phyloP scores from a whole-genome alignment of 37 sponge, comb jelly and placozoan genomes.

The Aplysina aerophoba region DNA sequence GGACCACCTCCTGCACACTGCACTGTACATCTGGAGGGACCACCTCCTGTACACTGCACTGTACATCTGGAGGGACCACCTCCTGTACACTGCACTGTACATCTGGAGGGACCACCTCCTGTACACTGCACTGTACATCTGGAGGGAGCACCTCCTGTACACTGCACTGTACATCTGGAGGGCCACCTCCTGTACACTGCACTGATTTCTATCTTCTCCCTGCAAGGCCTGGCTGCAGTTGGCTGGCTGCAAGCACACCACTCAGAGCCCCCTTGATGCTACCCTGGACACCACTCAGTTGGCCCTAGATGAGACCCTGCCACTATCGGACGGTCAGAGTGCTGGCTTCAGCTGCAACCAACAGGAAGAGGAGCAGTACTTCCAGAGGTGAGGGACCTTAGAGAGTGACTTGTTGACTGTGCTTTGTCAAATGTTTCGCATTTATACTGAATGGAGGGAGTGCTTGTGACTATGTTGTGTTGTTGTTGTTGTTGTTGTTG shows the following conservation, averaged over 20 bases:
- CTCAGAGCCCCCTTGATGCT: neutral
- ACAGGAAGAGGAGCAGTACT: neutral
- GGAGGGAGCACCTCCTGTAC: too few species aligned
- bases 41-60: too few species aligned
- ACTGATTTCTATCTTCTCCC: too few species aligned
- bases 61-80: too few species aligned
- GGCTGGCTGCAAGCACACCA: neutral
- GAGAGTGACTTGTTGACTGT: neutral
- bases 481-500: neutral
- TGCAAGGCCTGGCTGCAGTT: neutral
- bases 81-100: too few species aligned
- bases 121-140: too few species aligned
- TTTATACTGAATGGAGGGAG: neutral
- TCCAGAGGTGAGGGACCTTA: neutral
- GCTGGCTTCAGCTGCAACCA: neutral
- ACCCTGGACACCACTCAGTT: slow-evolving; percentile 26
- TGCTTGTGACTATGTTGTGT: slow-evolving; percentile 46
- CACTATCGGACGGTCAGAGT: neutral
- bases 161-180: too few species aligned
- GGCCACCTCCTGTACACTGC: too few species aligned
- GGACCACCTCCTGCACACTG: too few species aligned
- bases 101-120: too few species aligned
- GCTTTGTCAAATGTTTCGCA: slow-evolving; percentile 31
- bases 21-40: too few species aligned
- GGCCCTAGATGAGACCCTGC: slow-evolving; percentile 19